Evolutionary conservation across 2,888 invertebrate genomes (phyloP).

Genomic region (Nezara viridula): DNA sequence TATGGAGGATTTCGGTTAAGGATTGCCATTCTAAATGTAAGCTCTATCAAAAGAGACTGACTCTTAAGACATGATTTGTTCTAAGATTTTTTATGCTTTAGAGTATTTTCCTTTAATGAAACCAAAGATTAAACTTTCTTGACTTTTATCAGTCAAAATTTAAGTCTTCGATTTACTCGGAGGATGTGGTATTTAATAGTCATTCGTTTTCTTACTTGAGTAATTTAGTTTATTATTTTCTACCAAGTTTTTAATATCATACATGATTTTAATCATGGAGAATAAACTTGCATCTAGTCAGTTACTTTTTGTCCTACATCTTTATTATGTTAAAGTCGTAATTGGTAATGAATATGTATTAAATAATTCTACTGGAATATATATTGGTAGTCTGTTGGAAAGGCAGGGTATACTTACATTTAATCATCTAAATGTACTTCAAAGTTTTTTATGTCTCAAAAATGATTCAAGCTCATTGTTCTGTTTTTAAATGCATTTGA

Average conservation of each 20-base stretch:
- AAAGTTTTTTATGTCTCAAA: background rate
- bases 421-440: background rate
- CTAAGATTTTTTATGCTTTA: background rate
- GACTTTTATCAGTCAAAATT: background rate
- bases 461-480: background rate
- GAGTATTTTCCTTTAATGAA: background rate
- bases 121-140: background rate
- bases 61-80: background rate
- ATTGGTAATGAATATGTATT: background rate
- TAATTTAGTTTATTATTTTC: background rate
- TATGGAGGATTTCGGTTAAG: background rate
- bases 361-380: background rate
- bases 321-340: background rate
- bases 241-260: background rate
- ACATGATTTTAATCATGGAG: background rate
- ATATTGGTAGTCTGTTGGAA: background rate
- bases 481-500: background rate
- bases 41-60: background rate
- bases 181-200: background rate
- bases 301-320: background rate
- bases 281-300: background rate
- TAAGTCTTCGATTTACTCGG: background rate
- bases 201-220: background rate
- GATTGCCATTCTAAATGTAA: background rate
- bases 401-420: slow-evolving; percentile 17